A percentile compares a stretch with the other conserved stretches of the same genome.
These are phyloP conservation scores for Edolisoma coerulescens DNA, from an alignment of 2,113 vertebrate genomes.

Conservation along the genomic window DNA sequence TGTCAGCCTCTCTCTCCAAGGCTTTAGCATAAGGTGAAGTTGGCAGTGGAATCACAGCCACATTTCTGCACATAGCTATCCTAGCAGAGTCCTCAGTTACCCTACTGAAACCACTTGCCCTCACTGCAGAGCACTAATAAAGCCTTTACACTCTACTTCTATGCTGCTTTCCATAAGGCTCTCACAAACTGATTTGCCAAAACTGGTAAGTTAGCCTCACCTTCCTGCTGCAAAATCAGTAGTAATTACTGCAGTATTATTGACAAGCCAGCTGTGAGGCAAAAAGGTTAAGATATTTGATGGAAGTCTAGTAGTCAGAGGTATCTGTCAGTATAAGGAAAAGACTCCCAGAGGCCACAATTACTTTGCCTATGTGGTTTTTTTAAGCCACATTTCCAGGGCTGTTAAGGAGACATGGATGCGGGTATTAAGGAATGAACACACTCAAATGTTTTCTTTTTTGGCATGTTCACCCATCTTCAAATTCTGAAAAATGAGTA, in stretches of 20 bases:
- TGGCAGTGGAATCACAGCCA: neutral
- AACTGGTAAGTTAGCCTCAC: neutral
- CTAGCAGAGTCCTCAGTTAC: neutral
- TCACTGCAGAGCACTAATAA: neutral
- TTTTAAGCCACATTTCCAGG: neutral
- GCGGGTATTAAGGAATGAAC: neutral
- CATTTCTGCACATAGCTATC: neutral
- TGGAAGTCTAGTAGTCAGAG: slow-evolving; percentile 4
- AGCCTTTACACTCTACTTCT: neutral
- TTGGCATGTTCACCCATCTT: neutral
- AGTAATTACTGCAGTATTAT: neutral
- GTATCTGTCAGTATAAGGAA: neutral
- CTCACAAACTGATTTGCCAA: neutral
- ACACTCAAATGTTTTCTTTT: neutral
- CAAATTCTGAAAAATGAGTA: neutral
- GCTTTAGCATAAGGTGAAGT: neutral
- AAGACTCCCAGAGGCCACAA: neutral
- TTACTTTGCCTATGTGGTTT: neutral
- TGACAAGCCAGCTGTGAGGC: neutral
- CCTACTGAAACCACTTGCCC: neutral
- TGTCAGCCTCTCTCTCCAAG: neutral
- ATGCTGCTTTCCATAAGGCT: neutral
- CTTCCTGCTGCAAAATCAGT: neutral
- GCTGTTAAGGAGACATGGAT: neutral
- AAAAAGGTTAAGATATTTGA: neutral